Base-by-base conservation (phyloP, 1,140 invertebrate species). In the Drosophila murphyi region DNA sequence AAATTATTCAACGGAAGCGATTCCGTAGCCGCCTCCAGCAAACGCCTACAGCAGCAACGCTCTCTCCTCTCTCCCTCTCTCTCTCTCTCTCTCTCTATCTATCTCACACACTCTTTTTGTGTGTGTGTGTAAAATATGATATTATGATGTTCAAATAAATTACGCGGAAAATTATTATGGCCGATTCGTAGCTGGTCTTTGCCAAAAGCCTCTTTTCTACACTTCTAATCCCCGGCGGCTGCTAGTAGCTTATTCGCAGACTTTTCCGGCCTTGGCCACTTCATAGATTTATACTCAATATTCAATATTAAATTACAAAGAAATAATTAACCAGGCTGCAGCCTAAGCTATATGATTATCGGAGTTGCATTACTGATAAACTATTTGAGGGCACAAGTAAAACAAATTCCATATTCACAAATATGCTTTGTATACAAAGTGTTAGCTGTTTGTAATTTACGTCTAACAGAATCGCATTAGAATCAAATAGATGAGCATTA, bases 161-260 rank as follows among this genome's bases (percentile, higher is more conserved):
- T 89, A 89, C 85, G 86, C 86, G 85, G 81, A 89, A 89, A 89
- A 90, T 89, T 90, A 85, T 89, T 89, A 89, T 81, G 72, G 85
- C 65, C 74, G 65, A 77, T 65, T 65, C 65, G 55, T 48, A 65
- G 64, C 69, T 72, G 45, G 59, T 31, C 54, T 47, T 29, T 20
- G 20, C 20, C 32, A 57, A 47, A 29, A 39, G 6, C 29, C 5
- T 28, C 55, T 52, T 28, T 10, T 32, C n/a, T n/a, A 12, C 31
- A 29, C 43, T 3, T 29, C 8, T 7, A 55, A 28, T 39, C 12
- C n/a, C 47, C 7, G 3, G 10, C 6, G 10, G 3, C 37, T 39
- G 37, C 7, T 39, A 39, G 37, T 2, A 39, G 37, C 37, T 7
- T 39, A 39, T 39, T 10, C 37, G 7, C 10, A 39, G 7, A 39